A percentile compares a stretch with the other conserved stretches of the same genome.
These are phyloP conservation scores for Pachycephala philippinensis DNA, from an alignment of 2,113 vertebrate species.

Conservation along the genomic window DNA sequence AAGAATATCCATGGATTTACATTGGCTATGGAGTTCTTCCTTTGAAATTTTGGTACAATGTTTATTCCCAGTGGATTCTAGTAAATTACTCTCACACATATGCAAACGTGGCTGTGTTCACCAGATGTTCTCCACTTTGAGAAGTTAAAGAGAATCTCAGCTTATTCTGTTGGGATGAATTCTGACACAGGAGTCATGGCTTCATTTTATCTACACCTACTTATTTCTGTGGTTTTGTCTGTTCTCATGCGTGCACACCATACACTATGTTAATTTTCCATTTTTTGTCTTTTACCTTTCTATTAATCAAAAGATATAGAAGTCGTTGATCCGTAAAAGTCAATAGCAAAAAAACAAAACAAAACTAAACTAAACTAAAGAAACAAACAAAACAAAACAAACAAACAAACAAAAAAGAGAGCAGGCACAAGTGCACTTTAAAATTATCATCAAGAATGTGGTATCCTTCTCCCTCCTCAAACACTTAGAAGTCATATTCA, in stretches of 20 bases:
- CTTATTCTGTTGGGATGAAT: neutral
- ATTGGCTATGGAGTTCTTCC: neutral
- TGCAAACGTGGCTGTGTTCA: neutral
- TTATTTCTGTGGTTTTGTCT: neutral
- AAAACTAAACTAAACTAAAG: no score
- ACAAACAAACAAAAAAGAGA: neutral
- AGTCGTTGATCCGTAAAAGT: neutral
- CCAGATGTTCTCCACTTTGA: neutral
- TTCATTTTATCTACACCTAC: neutral
- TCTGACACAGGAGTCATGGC: neutral
- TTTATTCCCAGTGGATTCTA: neutral
- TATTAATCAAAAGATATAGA: neutral
- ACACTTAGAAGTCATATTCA: neutral
- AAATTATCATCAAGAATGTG: neutral
- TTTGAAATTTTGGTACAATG: neutral
- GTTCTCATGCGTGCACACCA: fast-evolving
- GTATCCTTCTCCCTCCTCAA: neutral
- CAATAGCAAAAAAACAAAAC: neutral
- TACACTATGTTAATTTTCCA: neutral
- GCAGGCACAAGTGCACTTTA: neutral
- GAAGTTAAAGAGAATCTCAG: neutral
- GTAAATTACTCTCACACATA: neutral
- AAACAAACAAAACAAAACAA: no score
- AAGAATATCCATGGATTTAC: neutral
- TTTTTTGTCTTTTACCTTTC: neutral